These are phyloP conservation scores for Buceros bicornis DNA, from an alignment of 2,797 vertebrate species.

Conservation along the genomic window DNA sequence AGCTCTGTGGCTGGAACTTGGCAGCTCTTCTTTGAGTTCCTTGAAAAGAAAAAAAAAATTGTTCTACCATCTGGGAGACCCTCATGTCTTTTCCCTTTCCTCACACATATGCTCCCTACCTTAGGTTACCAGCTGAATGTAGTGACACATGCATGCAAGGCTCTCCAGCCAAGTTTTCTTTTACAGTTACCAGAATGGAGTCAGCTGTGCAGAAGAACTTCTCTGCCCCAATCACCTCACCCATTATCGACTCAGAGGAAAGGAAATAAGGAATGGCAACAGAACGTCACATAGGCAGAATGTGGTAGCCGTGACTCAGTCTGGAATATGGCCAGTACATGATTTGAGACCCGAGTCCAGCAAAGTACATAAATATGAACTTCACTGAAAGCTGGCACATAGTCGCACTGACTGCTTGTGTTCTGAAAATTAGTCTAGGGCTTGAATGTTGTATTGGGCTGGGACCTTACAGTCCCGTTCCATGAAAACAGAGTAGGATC, in stretches of 20 bases:
- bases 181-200: not conserved
- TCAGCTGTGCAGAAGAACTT: not conserved
- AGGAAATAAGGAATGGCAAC: not conserved
- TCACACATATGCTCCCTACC: not conserved
- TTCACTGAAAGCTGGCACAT: not conserved
- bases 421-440: not conserved
- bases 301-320: not conserved
- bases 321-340: not conserved
- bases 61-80: slow-evolving; percentile 48
- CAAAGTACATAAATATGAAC: not conserved
- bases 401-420: not conserved
- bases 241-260: not conserved
- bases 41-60: slow-evolving; percentile 48
- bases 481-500: not conserved
- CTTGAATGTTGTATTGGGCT: not conserved
- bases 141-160: not conserved
- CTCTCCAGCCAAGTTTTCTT: slow-evolving; percentile 34
- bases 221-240: not conserved
- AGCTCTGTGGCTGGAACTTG: slow-evolving; percentile 47
- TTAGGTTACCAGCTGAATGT: not conserved
- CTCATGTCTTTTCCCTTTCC: slow-evolving; percentile 31
- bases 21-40: not conserved
- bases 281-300: not conserved
- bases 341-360: not conserved
- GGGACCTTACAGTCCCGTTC: not conserved